Evolutionary conservation across 2,888 invertebrate genomes (phyloP).

Genomic region (Platerodrilus igneus): DNA sequence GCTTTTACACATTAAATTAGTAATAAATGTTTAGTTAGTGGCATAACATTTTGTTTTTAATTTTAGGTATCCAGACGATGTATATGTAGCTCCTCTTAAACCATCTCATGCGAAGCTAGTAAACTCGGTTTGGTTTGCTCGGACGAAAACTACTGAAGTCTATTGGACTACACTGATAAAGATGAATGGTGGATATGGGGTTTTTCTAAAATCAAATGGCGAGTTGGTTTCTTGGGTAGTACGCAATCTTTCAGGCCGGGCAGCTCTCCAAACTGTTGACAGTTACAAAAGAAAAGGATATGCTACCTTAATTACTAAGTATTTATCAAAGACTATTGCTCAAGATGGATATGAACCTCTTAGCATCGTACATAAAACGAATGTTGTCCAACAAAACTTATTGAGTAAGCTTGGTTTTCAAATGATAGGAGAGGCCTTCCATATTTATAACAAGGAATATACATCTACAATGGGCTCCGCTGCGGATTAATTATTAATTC

Average conservation of each 20-base stretch:
- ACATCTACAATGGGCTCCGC: too few relatives aligned
- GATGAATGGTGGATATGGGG: constrained; percentile 41
- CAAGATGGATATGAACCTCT: constrained; percentile 36
- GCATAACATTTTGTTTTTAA: constrained; percentile 14
- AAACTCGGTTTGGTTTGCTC: constrained; percentile 42
- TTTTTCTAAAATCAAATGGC: constrained; percentile 40
- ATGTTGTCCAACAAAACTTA: too few relatives aligned
- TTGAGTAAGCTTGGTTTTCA: too few relatives aligned
- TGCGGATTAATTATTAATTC: too few relatives aligned
- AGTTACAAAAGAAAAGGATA: constrained; percentile 42
- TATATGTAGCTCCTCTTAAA: constrained; percentile 37
- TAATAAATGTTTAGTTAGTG: too few relatives aligned
- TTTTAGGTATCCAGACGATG: constrained; percentile 39
- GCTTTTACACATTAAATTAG: too few relatives aligned
- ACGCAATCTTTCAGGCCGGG: constrained; percentile 39
- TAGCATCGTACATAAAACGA: too few relatives aligned
- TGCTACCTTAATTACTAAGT: constrained; percentile 39
- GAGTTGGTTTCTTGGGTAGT: constrained; percentile 43
- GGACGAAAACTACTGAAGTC: constrained; percentile 34
- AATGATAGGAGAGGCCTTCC: too few relatives aligned
- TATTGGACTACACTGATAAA: constrained; percentile 37
- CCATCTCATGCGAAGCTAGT: constrained; percentile 35
- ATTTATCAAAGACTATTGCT: constrained; percentile 39
- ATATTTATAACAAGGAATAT: too few relatives aligned
- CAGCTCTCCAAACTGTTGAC: constrained; percentile 41